These are phyloP conservation scores for Halictus rubicundus DNA, from an alignment of 1,140 invertebrate genomes.

Conservation along the genomic window DNA sequence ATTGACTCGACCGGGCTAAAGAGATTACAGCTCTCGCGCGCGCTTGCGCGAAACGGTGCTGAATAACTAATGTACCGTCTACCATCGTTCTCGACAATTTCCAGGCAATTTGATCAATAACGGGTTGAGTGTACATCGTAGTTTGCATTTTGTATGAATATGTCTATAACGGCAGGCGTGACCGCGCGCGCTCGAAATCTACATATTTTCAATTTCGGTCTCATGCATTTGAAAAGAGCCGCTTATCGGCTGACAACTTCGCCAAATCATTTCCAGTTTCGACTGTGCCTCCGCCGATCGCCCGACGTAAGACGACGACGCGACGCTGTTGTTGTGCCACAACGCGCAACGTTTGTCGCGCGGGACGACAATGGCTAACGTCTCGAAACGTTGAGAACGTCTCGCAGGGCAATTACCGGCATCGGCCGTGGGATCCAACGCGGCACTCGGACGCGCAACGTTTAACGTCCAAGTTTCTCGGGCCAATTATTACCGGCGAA, in stretches of 20 bases:
- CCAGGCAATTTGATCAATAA: slow-evolving; percentile 54
- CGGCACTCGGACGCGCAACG: slow-evolving; percentile 44
- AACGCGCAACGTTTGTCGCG: too few relatives aligned
- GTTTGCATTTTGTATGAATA: slow-evolving; percentile 35
- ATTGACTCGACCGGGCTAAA: neutral
- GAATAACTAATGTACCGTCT: slow-evolving; percentile 54
- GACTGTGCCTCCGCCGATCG: too few relatives aligned
- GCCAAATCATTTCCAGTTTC: slow-evolving; percentile 40
- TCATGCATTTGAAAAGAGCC: slow-evolving; percentile 51
- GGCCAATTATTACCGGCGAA: slow-evolving; percentile 46
- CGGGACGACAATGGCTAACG: too few relatives aligned
- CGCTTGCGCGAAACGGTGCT: neutral
- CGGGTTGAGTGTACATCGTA: slow-evolving; percentile 18
- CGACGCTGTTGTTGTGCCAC: too few relatives aligned
- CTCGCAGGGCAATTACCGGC: slow-evolving; percentile 18
- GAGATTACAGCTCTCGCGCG: neutral
- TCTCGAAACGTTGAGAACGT: neutral
- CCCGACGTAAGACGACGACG: too few relatives aligned
- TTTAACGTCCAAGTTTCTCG: slow-evolving; percentile 54
- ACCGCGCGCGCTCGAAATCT: slow-evolving; percentile 35
- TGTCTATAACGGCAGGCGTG: slow-evolving; percentile 21
- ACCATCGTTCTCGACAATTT: slow-evolving; percentile 41
- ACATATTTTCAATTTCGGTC: slow-evolving; percentile 62
- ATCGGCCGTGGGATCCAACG: slow-evolving; percentile 45
- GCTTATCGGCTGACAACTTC: slow-evolving; percentile 32